Conservation (phyloP, 1,140 invertebrate species). For the Oncopeltus fasciatus region DNA sequence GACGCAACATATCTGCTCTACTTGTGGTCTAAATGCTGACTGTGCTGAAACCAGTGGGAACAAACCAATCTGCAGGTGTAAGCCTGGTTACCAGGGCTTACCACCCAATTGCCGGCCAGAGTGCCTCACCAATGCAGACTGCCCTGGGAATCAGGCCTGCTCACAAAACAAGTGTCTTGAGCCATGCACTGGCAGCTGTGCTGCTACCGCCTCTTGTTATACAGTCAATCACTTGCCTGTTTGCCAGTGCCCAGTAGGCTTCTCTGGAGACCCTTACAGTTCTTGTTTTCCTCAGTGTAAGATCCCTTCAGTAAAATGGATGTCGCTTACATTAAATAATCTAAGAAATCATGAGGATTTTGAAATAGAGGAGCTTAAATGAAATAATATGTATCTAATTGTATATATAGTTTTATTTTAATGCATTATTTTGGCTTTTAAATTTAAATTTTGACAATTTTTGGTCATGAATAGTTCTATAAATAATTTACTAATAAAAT, state of each 20-base stretch:
- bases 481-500: no score
- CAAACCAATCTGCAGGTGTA: conserved; percentile 47
- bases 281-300: conserved; percentile 37
- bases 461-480: no score
- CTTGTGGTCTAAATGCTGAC: conserved; percentile 62
- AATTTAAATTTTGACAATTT: no score
- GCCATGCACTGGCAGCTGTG: conserved; percentile 66
- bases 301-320: background rate
- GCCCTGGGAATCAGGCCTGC: conserved; percentile 62
- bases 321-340: conserved; percentile 13
- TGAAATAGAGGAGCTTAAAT: no score
- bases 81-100: conserved; percentile 58
- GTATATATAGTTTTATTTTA: no score
- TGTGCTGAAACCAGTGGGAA: conserved; percentile 36
- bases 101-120: conserved; percentile 66
- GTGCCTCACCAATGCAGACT: conserved; percentile 66
- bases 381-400: no score
- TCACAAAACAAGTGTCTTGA: conserved; percentile 64
- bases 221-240: conserved; percentile 70
- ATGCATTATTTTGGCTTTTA: no score
- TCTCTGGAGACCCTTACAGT: conserved; percentile 65
- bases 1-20: conserved; percentile 60
- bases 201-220: conserved; percentile 67
- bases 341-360: background rate
- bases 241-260: conserved; percentile 58